Base-by-base conservation (phyloP, 2,113 vertebrate species). In the Psephotus haematonotus region DNA sequence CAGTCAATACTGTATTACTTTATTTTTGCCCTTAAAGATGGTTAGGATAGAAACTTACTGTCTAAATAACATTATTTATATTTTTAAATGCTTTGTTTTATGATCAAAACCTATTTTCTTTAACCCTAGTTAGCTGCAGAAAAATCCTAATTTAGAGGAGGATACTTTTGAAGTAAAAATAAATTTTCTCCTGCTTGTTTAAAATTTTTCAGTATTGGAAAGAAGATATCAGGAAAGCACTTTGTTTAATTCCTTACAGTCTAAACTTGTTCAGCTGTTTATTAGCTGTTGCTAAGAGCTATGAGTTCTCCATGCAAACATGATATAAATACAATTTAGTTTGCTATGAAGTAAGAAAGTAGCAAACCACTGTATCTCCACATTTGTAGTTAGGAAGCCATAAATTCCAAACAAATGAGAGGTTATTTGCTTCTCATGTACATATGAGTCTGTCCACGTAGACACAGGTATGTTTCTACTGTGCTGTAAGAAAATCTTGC, bases 391-490 rank as follows among this genome's bases (percentile, higher is more conserved):
- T 71, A 76, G 35, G 69, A 91, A 92, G 16, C 28, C 69, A 64
- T 52, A 59, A 84, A 68, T 68, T 78, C 33, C 39, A 60, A 71
- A 39, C 15, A 70, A 77, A 63, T 2, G 2, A 86, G 43, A 67
- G 18, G 13, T 9, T 68, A 75, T 78, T 82, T 71, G 50, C 17
- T 39, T 70, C 37, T 75, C 37, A 2, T 11, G 3, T 11, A 10
- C 7, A 16, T 7, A 14, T 50, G 20, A 11, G 20, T 59, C 31
- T 28, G n/a, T 17, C 55, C 8, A 0, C 7, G 20, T 0, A 60
- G 46, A 10, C 14, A 43, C 25, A 79, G 39, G 60, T 9, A n/a
- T 0, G 0, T 52, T 84, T 77, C 60, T 78, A 13, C 47, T 37
- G 25, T 5, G 20, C 92, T 27, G 24, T 4, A 47, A 31, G 53